These are phyloP conservation scores for Palythoa heliodiscus DNA, from an alignment of 92 coral and sea anemone genomes.

Conservation along the genomic window DNA sequence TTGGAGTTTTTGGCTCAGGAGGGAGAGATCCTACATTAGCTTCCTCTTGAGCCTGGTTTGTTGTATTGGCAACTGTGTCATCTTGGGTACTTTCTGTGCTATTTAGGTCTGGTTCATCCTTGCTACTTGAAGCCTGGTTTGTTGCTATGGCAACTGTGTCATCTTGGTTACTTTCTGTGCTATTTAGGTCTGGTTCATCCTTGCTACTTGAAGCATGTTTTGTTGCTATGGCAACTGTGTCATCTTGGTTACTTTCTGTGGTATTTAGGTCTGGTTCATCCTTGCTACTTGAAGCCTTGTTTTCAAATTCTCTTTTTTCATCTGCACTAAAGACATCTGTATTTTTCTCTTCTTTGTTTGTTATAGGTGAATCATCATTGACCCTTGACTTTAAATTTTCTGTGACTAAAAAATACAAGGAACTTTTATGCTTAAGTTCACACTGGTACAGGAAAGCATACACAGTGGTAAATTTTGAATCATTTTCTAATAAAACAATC, in stretches of 20 bases:
- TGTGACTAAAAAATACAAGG: not conserved
- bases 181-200: not conserved
- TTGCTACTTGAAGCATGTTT: not conserved
- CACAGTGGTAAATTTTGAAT: too few species aligned
- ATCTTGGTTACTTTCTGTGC: not conserved
- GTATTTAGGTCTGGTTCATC: not conserved
- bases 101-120: not conserved
- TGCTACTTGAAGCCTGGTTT: not conserved
- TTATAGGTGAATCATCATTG: not conserved
- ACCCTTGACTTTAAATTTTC: not conserved
- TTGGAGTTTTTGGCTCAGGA: conserved; percentile 19
- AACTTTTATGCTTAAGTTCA: not conserved
- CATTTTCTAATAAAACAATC: too few species aligned
- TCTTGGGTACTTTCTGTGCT: not conserved
- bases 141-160: not conserved
- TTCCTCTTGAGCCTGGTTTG: not conserved
- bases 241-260: not conserved
- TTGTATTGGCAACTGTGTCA: not conserved
- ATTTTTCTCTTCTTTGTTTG: not conserved
- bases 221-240: not conserved
- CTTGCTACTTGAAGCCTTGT: not conserved
- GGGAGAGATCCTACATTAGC: too few species aligned
- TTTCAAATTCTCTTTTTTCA: not conserved
- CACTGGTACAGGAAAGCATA: not conserved
- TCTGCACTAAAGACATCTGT: not conserved